These are phyloP conservation scores for Fringilla coelebs DNA, from an alignment of 2,797 vertebrate species.

Conservation along the genomic window DNA sequence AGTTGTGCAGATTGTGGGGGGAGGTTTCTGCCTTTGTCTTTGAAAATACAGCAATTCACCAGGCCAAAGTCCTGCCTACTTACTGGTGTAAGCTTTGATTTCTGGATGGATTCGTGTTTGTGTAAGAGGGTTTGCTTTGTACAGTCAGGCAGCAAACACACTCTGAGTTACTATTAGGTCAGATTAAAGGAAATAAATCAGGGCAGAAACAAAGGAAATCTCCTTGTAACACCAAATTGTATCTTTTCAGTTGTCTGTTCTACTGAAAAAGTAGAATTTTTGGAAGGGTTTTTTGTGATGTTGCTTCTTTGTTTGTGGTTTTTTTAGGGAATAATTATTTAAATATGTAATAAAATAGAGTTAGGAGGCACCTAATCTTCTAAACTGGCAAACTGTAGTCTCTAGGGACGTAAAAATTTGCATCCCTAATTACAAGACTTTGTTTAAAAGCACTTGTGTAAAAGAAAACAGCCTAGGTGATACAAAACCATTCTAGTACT, in stretches of 20 bases:
- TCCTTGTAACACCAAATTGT: background rate
- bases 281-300: fast-evolving
- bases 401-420: background rate
- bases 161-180: background rate
- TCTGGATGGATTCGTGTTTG: background rate
- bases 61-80: background rate
- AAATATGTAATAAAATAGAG: background rate
- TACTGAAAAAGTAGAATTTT: background rate
- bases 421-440: background rate
- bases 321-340: background rate
- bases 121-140: background rate
- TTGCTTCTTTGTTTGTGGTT: fast-evolving
- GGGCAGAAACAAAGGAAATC: background rate
- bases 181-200: background rate
- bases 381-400: background rate
- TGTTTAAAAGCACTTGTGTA: background rate
- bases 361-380: background rate
- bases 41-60: background rate
- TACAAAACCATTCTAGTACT: background rate
- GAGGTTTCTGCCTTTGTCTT: background rate
- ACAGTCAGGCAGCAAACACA: background rate
- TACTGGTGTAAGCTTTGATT: background rate
- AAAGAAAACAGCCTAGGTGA: background rate
- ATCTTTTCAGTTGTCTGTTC: background rate
- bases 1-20: background rate